Conservation (phyloP, 2,797 vertebrate species). For the Coreius guichenoti region DNA sequence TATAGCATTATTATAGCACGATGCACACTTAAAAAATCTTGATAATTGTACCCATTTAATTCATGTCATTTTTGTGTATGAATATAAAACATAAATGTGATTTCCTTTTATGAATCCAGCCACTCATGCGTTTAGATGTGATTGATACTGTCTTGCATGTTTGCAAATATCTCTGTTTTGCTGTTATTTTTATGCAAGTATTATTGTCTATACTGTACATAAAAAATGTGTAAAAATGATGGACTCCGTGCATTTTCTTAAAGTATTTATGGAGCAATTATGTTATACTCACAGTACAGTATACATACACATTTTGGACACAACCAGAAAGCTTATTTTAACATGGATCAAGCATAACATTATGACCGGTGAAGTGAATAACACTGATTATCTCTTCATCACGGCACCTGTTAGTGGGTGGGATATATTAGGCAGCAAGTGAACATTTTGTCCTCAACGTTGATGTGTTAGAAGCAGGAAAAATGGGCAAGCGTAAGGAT, state of each 20-base stretch:
- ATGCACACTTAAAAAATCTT: neutral
- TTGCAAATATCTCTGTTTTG: neutral
- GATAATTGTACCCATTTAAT: neutral
- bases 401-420: too few species aligned
- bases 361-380: too few species aligned
- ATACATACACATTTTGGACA: neutral
- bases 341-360: too few species aligned
- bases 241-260: neutral
- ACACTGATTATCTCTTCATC: too few species aligned
- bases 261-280: neutral
- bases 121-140: neutral
- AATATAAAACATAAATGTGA: neutral
- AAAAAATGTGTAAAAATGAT: neutral
- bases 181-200: neutral
- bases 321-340: neutral
- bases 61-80: neutral
- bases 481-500: too few species aligned
- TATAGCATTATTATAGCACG: neutral
- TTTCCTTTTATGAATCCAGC: neutral
- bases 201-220: neutral
- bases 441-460: too few species aligned
- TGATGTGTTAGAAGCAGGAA: too few species aligned
- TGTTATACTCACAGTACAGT: neutral
- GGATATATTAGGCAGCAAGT: too few species aligned
- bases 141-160: neutral